Evolutionary conservation across 1,140 invertebrate genomes (phyloP).

Genomic region (Holotrichia oblita): DNA sequence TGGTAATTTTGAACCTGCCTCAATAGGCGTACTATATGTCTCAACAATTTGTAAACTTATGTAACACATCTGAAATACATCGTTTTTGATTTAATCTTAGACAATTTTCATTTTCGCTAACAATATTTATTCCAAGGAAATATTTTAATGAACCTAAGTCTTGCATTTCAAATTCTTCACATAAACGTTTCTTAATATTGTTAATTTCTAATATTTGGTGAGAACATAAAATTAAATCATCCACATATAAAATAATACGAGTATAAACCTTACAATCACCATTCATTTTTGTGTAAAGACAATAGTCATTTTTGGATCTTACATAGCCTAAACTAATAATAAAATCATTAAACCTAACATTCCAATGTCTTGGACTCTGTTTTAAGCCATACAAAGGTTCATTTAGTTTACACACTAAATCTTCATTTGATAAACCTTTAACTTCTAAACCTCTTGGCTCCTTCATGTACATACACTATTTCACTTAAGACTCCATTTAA

Average conservation of each 20-base stretch:
- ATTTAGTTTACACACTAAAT: not conserved
- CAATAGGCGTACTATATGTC: not conserved
- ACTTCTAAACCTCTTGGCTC: not conserved
- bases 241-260: not conserved
- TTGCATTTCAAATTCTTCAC: not conserved
- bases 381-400: not conserved
- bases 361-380: not conserved
- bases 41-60: not conserved
- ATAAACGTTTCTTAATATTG: not conserved
- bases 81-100: not conserved
- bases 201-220: not conserved
- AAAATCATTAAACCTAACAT: not conserved
- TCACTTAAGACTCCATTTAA: not conserved
- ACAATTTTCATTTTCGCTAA: not conserved
- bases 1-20: conserved; percentile 24
- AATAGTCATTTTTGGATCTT: not conserved
- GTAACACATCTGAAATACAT: not conserved
- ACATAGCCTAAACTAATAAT: not conserved
- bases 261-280: not conserved
- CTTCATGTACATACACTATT: not conserved
- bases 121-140: not conserved
- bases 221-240: not conserved
- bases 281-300: not conserved
- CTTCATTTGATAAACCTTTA: too few relatives aligned
- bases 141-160: not conserved